A percentile compares a stretch with the other conserved stretches of the same genome.
Conservation (phyloP, 2,888 invertebrate species). For the Troides oblongomaculatus region DNA sequence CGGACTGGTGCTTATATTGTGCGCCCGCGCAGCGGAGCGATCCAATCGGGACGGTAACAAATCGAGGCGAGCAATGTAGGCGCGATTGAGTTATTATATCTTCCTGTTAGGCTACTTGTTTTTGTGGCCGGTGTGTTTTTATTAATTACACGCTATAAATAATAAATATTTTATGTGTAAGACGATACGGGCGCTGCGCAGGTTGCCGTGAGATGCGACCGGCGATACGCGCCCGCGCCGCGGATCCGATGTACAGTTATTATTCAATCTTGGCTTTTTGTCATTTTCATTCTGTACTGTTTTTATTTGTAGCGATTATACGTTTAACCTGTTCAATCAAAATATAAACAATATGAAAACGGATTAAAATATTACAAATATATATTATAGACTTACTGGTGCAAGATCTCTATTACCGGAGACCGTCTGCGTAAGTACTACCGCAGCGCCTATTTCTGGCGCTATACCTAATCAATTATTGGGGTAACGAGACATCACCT, state of each 20-base stretch:
- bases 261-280: conserved; percentile 54
- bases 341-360: conserved; percentile 1
- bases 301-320: conserved; percentile 31
- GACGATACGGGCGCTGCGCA: conserved; percentile 65
- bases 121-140: conserved; percentile 77
- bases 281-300: conserved; percentile 61
- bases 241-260: conserved; percentile 62
- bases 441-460: too few species aligned
- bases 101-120: conserved; percentile 79
- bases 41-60: conserved; percentile 77
- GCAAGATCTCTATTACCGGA: too few species aligned
- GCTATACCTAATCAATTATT: too few species aligned
- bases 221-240: conserved; percentile 57
- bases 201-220: conserved; percentile 61
- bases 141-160: conserved; percentile 79
- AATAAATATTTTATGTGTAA: conserved; percentile 79
- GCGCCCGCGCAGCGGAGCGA: conserved; percentile 51
- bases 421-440: too few species aligned
- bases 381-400: not conserved
- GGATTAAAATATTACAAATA: not conserved
- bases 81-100: conserved; percentile 80
- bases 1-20: conserved; percentile 58
- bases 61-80: conserved; percentile 66
- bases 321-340: conserved; percentile 24
- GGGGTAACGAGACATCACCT: too few species aligned